These are phyloP conservation scores for Chlorops oryzae DNA, from an alignment of 1,140 invertebrate genomes.

Conservation along the genomic window DNA sequence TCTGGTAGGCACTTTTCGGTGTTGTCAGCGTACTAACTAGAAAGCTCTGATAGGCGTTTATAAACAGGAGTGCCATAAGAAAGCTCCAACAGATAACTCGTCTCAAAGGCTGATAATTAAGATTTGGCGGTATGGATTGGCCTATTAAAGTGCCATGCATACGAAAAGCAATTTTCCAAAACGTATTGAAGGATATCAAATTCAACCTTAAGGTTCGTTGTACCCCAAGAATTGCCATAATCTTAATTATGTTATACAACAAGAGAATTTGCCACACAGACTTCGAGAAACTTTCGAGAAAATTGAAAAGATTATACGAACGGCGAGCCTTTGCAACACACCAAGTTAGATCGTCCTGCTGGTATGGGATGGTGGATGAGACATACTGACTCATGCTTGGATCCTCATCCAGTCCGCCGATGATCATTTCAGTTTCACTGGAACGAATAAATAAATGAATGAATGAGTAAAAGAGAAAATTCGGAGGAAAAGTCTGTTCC, in stretches of 20 bases:
- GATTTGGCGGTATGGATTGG: conserved; percentile 18
- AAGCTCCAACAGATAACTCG: conserved; percentile 25
- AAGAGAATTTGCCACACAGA: conserved; percentile 20
- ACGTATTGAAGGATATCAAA: conserved; percentile 15
- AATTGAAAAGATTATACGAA: conserved; percentile 34
- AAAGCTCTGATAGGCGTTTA: conserved; percentile 40
- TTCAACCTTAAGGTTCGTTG: conserved; percentile 19
- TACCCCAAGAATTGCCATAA: conserved; percentile 20
- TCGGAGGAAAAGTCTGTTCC: not conserved
- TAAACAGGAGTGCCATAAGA: conserved; percentile 32
- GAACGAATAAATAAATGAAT: not conserved
- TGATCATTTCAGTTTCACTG: conserved; percentile 39
- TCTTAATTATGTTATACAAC: conserved; percentile 18
- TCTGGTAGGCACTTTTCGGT: conserved; percentile 28
- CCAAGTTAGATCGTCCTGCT: conserved; percentile 44
- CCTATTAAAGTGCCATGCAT: conserved; percentile 30
- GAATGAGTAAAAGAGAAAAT: not conserved
- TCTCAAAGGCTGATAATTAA: conserved; percentile 17
- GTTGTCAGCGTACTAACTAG: conserved; percentile 41
- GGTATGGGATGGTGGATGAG: conserved; percentile 36
- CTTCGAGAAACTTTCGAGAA: conserved; percentile 28
- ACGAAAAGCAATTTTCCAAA: conserved; percentile 22
- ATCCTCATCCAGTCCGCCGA: conserved; percentile 42
- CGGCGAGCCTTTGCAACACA: conserved; percentile 36
- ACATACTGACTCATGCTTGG: conserved; percentile 39